Conservation (phyloP, 2,888 invertebrate species). For the Mesopsocus fuscifrons region DNA sequence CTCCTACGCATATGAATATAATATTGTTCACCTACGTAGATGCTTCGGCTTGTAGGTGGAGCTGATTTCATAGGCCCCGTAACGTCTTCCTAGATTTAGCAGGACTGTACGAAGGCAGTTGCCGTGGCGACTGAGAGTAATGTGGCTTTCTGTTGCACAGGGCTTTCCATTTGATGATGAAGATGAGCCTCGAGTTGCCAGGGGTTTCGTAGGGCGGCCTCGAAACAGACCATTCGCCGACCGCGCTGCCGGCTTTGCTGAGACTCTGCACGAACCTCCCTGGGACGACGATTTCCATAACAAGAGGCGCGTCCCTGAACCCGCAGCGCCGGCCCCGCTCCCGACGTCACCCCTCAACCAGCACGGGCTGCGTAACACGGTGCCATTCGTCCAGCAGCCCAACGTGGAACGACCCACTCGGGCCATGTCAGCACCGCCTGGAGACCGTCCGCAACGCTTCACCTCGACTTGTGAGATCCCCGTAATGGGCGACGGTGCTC, state of each 20-base stretch:
- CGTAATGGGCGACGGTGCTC: constrained; percentile 17
- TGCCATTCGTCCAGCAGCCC: constrained; percentile 46
- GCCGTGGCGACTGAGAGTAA: not conserved
- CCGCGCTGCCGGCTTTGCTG: not conserved
- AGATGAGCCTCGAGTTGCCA: constrained; percentile 31
- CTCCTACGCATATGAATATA: too few species aligned
- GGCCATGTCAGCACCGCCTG: constrained; percentile 65
- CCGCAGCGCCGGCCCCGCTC: constrained; percentile 16
- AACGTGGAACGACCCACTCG: constrained; percentile 38
- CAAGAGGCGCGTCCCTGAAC: not conserved
- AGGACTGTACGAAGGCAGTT: too few species aligned
- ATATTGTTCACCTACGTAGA: too few species aligned
- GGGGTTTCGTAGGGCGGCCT: constrained; percentile 22
- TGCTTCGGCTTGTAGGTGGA: too few species aligned
- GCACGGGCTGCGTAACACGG: constrained; percentile 55
- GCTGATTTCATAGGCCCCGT: too few species aligned
- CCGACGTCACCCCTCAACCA: constrained; percentile 31
- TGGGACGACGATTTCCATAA: not conserved
- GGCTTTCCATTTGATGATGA: constrained; percentile 51
- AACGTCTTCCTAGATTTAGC: too few species aligned
- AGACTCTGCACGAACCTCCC: not conserved
- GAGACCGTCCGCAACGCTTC: constrained; percentile 27
- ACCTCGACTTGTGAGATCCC: constrained; percentile 21
- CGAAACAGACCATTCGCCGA: constrained; percentile 14
- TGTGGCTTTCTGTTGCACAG: constrained; percentile 18